Percentiles rank a stretch among this genome's conserved stretches.
These are phyloP conservation scores for Scomber scombrus DNA, from an alignment of 2,113 vertebrate species.

Conservation along the genomic window DNA sequence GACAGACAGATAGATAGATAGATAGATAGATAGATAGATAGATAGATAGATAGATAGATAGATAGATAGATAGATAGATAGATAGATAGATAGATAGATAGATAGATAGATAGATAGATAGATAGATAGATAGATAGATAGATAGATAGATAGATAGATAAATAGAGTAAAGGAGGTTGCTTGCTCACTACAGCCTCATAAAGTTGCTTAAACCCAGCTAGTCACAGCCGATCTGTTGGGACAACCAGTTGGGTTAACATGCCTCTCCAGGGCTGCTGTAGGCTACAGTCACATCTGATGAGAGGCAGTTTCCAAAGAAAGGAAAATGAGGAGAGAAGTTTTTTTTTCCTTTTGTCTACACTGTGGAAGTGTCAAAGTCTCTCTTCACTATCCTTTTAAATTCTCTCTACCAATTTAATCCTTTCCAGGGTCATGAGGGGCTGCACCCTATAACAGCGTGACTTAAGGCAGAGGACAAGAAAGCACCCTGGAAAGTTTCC, in stretches of 20 bases:
- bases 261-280: conserved; percentile 3
- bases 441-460: conserved; percentile 10
- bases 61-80: too few species aligned
- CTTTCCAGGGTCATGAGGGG: conserved; percentile 18
- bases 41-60: too few species aligned
- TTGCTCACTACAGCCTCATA: neutral
- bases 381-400: conserved; percentile 16
- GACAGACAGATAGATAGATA: too few species aligned
- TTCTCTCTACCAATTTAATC: conserved; percentile 37
- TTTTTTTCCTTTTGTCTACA: neutral
- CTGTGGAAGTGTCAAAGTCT: conserved; percentile 12
- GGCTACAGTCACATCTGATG: conserved; percentile 37
- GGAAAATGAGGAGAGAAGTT: neutral
- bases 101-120: too few species aligned
- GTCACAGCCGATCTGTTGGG: conserved; percentile 29
- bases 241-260: conserved; percentile 25
- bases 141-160: too few species aligned
- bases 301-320: neutral
- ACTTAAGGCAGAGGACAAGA: conserved; percentile 37
- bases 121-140: too few species aligned
- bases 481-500: conserved; percentile 6
- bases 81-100: too few species aligned
- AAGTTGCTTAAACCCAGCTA: neutral
- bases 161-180: neutral
- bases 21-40: too few species aligned